Base-by-base conservation (phyloP, 2,113 vertebrate species). In the Panthera uncia region DNA sequence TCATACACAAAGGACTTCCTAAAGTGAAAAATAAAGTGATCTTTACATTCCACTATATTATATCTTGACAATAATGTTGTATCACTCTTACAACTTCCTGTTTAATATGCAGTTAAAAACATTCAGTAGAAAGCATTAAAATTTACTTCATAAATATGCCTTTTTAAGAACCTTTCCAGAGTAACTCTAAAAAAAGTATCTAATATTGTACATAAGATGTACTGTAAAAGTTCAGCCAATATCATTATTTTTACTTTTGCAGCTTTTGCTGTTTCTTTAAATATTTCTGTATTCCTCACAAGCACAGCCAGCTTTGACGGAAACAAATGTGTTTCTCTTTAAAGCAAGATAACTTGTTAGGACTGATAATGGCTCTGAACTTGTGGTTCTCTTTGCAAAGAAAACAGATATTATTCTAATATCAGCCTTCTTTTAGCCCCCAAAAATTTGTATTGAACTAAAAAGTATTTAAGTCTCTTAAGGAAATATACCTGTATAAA, bases 261-360 rank as follows among this genome's bases (percentile, higher is more conserved):
- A 69, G 78, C 21, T 94, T 94, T 98, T 92, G 85, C 97, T 91
- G 27, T 94, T 91, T 95, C 81, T 97, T 97, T 86, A 94, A 95
- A 95, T 93, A 96, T 96, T 95, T 96, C 89, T 89, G 55, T 96
- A 88, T 96, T 95, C 81, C 36, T 68, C 68, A 69, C n/a, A 94
- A 85, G 31, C 87, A 92, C 19, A 31, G 12, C 73, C 57, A 93
- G 91, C 18, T 78, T 92, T 97, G 91, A 79, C 66, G 68, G 25
- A 97, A 98, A 96, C 38, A 96, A 94, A 92, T 88, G 68, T 93
- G 33, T 78, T 98, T 96, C 55, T 91, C 48, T 96, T 92, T 85
- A 94, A 96, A 94, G 38, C 2, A 0, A 85, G 84, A 91, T 78
- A 96, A 45, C 33, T 95, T 45, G 41, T 83, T 91, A 57, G 29